These are phyloP conservation scores for Picus viridis DNA, from an alignment of 2,797 vertebrate species.

Conservation along the genomic window DNA sequence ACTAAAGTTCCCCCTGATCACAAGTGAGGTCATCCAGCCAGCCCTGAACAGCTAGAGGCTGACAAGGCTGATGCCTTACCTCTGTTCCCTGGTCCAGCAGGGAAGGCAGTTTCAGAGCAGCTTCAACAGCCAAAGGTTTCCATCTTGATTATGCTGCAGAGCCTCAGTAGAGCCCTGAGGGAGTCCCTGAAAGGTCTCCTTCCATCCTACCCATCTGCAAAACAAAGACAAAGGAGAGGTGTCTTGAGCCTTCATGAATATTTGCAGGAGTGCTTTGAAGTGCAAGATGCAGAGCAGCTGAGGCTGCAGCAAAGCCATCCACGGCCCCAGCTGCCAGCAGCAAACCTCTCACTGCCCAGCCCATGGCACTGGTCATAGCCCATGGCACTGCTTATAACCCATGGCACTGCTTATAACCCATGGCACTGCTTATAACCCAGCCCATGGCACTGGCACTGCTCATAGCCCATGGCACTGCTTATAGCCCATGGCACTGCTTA, in stretches of 20 bases:
- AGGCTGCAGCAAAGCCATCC: background rate
- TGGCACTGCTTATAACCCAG: too few species aligned
- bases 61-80: background rate
- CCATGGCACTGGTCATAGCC: too few species aligned
- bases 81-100: background rate
- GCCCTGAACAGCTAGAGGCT: background rate
- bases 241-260: background rate
- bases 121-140: background rate
- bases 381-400: too few species aligned
- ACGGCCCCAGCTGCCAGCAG: background rate
- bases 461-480: too few species aligned
- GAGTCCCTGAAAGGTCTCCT: background rate
- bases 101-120: background rate
- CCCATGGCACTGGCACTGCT: too few species aligned
- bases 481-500: too few species aligned
- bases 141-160: background rate
- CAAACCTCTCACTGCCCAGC: background rate
- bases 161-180: background rate
- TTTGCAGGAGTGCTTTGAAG: background rate
- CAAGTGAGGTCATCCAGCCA: background rate
- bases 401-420: too few species aligned
- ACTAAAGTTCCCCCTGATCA: background rate
- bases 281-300: background rate
- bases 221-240: background rate
- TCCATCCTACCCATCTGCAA: background rate